Base-by-base conservation (phyloP, 2,888 invertebrate genomes). In the Ormyrus thymus region DNA sequence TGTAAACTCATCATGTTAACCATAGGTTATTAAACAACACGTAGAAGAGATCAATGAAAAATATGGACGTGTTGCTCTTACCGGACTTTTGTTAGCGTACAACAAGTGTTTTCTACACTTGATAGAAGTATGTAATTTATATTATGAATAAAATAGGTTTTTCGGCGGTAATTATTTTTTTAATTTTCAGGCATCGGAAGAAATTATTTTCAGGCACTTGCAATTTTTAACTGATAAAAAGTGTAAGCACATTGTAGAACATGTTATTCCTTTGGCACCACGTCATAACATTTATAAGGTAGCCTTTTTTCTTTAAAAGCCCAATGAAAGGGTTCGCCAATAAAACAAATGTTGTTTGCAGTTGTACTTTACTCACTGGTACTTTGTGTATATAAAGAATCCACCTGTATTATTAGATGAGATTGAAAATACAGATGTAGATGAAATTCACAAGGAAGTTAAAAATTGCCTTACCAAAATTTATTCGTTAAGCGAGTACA, bases 31-130 rank as follows among this genome's bases (percentile, higher is more conserved):
- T 65, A 70, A 82, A 65, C 62, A 73, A 7, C 80, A 83, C 7
- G 78, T 87, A 11, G 71, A 81, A 4, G 51, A 81, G 50, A 73
- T 87, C 13, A 81, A 81, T 9, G 61, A 56, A 13, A 84, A 88
- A 80, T 82, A 84, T 58, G 72, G 55, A 0, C 81, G 84, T 9
- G 61, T 78, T 45, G 45, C 53, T 4, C 65, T 86, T 11, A 83
- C 81, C 13, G 88, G 88, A 48, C 70, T 87, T 7, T 80, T 88
- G n/a, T 77, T 88, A 0, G 66, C 86, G 6, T 88, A 88, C 79
- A 86, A 86, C 0, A 69, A 73, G n/a, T 82, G 77, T 81, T 88
- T 86, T 45, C 10, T 87, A 6, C 87, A 87, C 65, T 64, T 87
- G 45, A 77, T 88, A 43, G 86, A 87, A 84, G 87, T 87, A 81